Evolutionary conservation across 2,888 invertebrate species (phyloP).

Genomic region (Criorhina ranunculi): DNA sequence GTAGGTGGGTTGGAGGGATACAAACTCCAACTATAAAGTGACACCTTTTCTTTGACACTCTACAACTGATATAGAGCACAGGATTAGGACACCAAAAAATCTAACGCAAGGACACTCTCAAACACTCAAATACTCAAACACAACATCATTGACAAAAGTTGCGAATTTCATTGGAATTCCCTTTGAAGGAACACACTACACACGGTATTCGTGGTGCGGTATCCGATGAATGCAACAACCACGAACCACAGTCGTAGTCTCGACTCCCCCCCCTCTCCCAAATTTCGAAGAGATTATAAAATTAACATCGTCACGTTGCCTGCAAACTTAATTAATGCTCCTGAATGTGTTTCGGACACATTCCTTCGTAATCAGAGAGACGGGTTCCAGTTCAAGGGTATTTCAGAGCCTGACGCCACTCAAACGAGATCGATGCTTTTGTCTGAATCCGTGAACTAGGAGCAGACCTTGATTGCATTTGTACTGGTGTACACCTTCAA

Average conservation of each 20-base stretch:
- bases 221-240: conserved; percentile 10
- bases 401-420: conserved; percentile 43
- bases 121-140: no score
- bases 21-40: not conserved
- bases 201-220: not conserved
- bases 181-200: not conserved
- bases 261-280: conserved; percentile 34
- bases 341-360: conserved; percentile 40
- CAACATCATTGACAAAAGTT: no score
- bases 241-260: conserved; percentile 23
- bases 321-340: conserved; percentile 69
- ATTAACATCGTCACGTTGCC: conserved; percentile 72
- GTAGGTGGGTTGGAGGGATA: not conserved
- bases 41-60: no score
- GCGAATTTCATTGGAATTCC: not conserved
- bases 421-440: conserved; percentile 58
- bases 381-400: conserved; percentile 1
- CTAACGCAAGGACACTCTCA: no score
- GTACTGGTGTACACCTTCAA: conserved; percentile 27
- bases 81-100: no score
- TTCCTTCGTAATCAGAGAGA: not conserved
- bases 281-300: conserved; percentile 66
- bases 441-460: conserved; percentile 30
- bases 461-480: conserved; percentile 69
- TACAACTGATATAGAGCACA: no score